phyloP scores from a whole-genome alignment of 2,888 invertebrate species.

The Trissolcus brochymenae region DNA sequence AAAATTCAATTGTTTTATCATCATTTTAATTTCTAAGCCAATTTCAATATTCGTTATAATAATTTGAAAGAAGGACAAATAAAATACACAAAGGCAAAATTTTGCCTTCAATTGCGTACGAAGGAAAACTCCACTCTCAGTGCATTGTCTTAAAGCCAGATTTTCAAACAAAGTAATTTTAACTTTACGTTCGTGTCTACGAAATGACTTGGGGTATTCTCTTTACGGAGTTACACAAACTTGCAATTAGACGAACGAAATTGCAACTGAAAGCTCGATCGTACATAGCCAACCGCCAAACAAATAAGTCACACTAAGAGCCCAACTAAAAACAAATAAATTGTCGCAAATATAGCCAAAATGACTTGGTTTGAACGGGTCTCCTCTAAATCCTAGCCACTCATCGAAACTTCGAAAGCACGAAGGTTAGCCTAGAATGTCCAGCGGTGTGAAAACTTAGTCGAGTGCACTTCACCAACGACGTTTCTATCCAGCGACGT shows the following conservation, averaged over 20 bases:
- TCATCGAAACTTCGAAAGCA: constrained; percentile 42
- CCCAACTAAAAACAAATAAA: too few relatives aligned
- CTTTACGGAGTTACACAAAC: constrained; percentile 4
- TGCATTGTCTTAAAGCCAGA: not conserved
- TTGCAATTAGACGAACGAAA: not conserved
- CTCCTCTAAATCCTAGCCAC: constrained; percentile 24
- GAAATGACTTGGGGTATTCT: constrained; percentile 6
- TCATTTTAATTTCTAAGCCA: too few relatives aligned
- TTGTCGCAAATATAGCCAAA: not conserved
- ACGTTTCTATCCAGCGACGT: constrained; percentile 33
- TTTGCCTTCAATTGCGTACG: too few relatives aligned
- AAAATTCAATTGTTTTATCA: too few relatives aligned
- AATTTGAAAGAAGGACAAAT: too few relatives aligned
- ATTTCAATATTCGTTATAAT: too few relatives aligned
- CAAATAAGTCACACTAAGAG: too few relatives aligned
- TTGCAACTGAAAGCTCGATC: too few relatives aligned
- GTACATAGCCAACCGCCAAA: too few relatives aligned
- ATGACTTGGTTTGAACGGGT: constrained; percentile 21
- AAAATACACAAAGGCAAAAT: too few relatives aligned
- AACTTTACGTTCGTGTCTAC: constrained; percentile 12
- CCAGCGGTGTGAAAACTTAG: constrained; percentile 50
- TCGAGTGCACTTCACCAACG: constrained; percentile 29
- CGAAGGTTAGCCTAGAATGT: constrained; percentile 29
- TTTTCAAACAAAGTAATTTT: constrained; percentile 10
- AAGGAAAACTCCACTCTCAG: too few relatives aligned